A percentile compares a stretch with the other conserved stretches of the same genome.
Conservation (phyloP, 2,888 invertebrate genomes). For the Lycophotia porphyrea region DNA sequence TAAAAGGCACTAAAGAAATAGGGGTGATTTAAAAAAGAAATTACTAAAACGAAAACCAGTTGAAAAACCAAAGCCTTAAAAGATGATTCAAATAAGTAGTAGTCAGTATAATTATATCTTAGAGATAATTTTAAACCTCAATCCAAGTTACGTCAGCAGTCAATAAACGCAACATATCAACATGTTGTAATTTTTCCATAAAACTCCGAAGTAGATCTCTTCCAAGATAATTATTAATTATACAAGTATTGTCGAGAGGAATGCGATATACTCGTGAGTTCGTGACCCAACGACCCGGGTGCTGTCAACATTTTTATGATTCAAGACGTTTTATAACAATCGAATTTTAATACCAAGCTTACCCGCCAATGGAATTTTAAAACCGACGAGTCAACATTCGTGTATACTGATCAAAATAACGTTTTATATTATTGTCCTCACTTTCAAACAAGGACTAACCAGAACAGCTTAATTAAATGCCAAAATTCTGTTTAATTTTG, state of each 20-base stretch:
- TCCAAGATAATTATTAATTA: slow-evolving; percentile 67
- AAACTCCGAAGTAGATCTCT: slow-evolving; percentile 66
- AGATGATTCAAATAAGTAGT: slow-evolving; percentile 33
- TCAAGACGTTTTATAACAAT: slow-evolving; percentile 71
- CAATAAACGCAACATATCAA: slow-evolving; percentile 61
- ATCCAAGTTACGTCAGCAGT: slow-evolving; percentile 57
- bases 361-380: slow-evolving; percentile 48
- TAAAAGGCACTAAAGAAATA: background rate
- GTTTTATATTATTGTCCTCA: slow-evolving; percentile 21
- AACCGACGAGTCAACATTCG: slow-evolving; percentile 19
- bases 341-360: slow-evolving; percentile 64
- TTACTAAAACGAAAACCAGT: background rate
- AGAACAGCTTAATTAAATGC: slow-evolving; percentile 56
- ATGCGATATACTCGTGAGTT: slow-evolving; percentile 72
- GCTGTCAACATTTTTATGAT: slow-evolving; percentile 75
- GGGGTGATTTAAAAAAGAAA: background rate
- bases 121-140: slow-evolving; percentile 40
- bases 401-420: slow-evolving; percentile 13
- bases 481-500: slow-evolving; percentile 52
- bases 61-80: slow-evolving; percentile 1
- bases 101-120: slow-evolving; percentile 37
- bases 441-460: slow-evolving; percentile 26
- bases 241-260: slow-evolving; percentile 69
- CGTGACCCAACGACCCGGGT: slow-evolving; percentile 71
- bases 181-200: slow-evolving; percentile 69